Percentiles rank a stretch among this genome's conserved stretches.
phyloP scores from a whole-genome alignment of 2,888 invertebrate species.

The Megalurothrips usitatus region DNA sequence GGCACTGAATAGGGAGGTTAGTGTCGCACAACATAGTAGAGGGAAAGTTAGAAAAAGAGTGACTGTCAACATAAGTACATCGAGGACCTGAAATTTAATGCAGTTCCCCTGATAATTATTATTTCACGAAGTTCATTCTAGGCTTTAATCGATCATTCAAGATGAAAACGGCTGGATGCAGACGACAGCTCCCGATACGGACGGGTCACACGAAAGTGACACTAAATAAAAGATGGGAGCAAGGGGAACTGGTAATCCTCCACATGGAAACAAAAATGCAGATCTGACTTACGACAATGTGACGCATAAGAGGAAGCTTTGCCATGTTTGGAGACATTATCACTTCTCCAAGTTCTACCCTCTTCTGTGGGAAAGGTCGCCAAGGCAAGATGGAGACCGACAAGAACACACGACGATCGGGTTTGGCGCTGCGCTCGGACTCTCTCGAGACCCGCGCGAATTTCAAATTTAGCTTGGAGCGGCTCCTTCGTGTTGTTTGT shows the following conservation, averaged over 20 bases:
- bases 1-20: background rate
- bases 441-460: no score
- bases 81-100: background rate
- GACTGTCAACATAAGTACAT: background rate
- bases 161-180: background rate
- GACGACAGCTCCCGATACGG: background rate
- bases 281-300: background rate
- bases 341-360: background rate
- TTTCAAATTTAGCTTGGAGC: no score
- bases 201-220: background rate
- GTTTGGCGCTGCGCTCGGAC: background rate
- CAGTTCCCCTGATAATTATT: background rate
- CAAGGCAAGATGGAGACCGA: background rate
- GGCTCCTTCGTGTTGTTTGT: no score
- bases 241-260: background rate
- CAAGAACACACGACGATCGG: background rate
- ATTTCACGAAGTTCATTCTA: background rate
- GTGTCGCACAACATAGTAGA: background rate
- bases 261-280: background rate
- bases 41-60: background rate
- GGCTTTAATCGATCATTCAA: background rate
- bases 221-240: background rate
- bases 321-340: constrained; percentile 20
- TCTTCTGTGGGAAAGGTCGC: constrained; percentile 13
- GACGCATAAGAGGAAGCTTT: background rate